Evolutionary conservation across 1,140 invertebrate species (phyloP).

Genomic region (Aphelenchoides fujianensis): DNA sequence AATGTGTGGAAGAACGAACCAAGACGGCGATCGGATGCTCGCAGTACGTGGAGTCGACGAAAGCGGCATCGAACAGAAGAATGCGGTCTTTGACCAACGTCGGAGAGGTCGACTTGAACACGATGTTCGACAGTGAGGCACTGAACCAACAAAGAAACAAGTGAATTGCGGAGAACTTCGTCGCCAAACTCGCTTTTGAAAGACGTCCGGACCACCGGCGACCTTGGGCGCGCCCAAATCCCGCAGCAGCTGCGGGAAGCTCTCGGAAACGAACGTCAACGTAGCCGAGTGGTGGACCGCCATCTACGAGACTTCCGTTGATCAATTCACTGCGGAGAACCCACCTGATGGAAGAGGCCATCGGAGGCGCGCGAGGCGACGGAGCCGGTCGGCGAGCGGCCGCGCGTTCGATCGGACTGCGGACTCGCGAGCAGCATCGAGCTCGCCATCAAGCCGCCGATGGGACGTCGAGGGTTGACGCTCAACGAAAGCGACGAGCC

Average conservation of each 20-base stretch:
- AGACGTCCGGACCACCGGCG: conserved; percentile 19
- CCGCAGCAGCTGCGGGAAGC: conserved; percentile 13
- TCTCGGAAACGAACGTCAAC: conserved; percentile 28
- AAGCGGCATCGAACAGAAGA: conserved; percentile 23
- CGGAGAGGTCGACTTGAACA: conserved; percentile 26
- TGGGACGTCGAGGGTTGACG: conserved; percentile 1
- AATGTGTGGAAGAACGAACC: conserved; percentile 11
- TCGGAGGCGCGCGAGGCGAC: background rate
- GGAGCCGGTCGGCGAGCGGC: conserved; percentile 17
- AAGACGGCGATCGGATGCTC: conserved; percentile 29
- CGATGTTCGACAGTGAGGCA: conserved; percentile 16
- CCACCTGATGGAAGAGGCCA: conserved; percentile 16
- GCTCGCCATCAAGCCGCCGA: background rate
- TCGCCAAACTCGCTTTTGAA: conserved; percentile 13
- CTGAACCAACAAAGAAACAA: conserved; percentile 12
- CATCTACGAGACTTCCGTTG: no score
- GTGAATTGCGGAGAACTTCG: no score
- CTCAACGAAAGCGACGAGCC: background rate
- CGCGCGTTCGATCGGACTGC: background rate
- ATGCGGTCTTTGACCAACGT: conserved; percentile 22
- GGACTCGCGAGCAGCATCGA: background rate
- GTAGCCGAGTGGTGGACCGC: conserved; percentile 22
- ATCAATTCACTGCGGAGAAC: background rate
- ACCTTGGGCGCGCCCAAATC: background rate
- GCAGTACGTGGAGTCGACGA: conserved; percentile 9